Evolutionary conservation across 2,888 invertebrate species (phyloP), one percentile per base, ranked within the genome.

Genomic region (Drosophila gaucha): DNA sequence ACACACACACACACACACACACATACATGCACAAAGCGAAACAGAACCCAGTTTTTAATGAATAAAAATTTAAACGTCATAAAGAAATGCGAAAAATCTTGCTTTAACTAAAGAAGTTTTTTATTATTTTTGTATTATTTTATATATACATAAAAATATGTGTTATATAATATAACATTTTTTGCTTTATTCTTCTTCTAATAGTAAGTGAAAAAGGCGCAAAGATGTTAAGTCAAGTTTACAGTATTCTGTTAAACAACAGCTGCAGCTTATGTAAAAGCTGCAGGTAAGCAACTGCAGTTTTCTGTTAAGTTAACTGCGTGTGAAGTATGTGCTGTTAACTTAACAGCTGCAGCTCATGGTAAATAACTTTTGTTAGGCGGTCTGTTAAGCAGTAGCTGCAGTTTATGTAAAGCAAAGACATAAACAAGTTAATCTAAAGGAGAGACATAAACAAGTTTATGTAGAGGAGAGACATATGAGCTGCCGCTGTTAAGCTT

Each of bases 31-130:
- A 76, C 36, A 55, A 55, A 59, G 56, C 65, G 59, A 74, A 68
- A 66, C 57, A 70, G 51, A 70, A 39, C 73, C 65, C 73, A 71
- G 64, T 70, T 82, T 77, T 66, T 78, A 38, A 70, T 70, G 57
- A 82, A 86, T 78, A 86, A 86, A 80, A 78, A 78, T 75, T 35
- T 73, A 75, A 72, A 78, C 64, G 66, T 72, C 51, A 58, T 74
- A 60, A 62, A 66, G 26, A 44, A 36, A 58, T 43, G 16, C 18
- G 3, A 22, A 6, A 1, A 0, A 6, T 18, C 24, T 36, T 18
- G 30, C 8, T 6, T 22, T 12, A 28, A 4, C n/a, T 3, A 0
- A 16, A 18, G 18, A 1, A 3, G 16, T 4, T 9, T 38, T 6
- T 22, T 14, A 9, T 14, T 22, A 12, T 6, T 20, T 38, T 38